phyloP scores from a whole-genome alignment of 1,140 invertebrate genomes.

The Drosophila murphyi region DNA sequence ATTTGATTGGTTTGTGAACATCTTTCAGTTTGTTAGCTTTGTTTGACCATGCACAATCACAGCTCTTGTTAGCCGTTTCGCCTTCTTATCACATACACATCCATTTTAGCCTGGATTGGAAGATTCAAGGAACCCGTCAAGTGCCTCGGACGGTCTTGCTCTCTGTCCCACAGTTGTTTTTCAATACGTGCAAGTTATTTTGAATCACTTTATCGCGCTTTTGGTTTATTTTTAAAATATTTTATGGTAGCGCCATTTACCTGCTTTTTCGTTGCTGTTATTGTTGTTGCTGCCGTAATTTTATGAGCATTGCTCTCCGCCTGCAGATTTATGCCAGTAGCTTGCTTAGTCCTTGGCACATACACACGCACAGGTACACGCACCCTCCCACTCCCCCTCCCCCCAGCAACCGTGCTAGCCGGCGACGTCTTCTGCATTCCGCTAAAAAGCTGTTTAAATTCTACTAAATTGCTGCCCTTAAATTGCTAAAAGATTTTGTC shows the following conservation, averaged over 20 bases:
- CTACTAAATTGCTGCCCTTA: constrained; percentile 65
- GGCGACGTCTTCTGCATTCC: not conserved
- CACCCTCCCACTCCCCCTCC: not conserved
- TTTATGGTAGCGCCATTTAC: constrained; percentile 76
- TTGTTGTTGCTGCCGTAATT: constrained; percentile 55
- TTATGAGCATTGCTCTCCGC: constrained; percentile 63
- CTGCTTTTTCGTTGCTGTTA: constrained; percentile 27
- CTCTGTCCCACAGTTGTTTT: not conserved
- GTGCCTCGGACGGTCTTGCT: no score
- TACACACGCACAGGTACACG: no score
- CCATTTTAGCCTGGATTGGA: no score
- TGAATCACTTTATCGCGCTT: constrained; percentile 74
- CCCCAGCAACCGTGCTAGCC: not conserved
- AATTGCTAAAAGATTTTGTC: constrained; percentile 45
- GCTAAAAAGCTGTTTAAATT: constrained; percentile 76
- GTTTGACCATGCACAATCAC: not conserved
- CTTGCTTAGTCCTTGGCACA: not conserved
- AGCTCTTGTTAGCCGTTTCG: no score
- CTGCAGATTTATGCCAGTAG: constrained; percentile 67
- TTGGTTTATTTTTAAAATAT: constrained; percentile 33
- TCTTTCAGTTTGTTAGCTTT: constrained; percentile 12
- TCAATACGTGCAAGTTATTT: constrained; percentile 59
- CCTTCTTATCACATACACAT: no score
- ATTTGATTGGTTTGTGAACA: not conserved
- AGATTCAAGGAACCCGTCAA: no score